Percentiles rank a stretch among this genome's conserved stretches.
Evolutionary conservation across 2,113 vertebrate genomes (phyloP).

Genomic region (Camelus bactrianus): DNA sequence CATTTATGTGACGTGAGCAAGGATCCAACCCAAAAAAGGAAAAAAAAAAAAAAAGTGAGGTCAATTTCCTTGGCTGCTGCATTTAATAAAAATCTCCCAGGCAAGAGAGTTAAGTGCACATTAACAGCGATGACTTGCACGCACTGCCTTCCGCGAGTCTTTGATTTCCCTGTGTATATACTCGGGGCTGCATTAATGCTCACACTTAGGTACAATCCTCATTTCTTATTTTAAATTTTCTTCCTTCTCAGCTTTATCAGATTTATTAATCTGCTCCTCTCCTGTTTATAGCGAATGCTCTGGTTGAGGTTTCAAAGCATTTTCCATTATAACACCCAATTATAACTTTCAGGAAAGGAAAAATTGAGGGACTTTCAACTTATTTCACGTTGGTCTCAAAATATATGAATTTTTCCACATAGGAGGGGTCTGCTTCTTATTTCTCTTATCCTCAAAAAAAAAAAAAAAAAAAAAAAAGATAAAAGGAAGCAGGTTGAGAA

Average conservation of each 20-base stretch:
- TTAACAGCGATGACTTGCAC: slow-evolving; percentile 64
- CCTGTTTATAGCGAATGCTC: slow-evolving; percentile 62
- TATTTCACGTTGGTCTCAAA: not conserved
- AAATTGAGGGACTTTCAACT: slow-evolving; percentile 2
- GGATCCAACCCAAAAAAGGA: slow-evolving; percentile 67
- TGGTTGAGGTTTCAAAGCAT: slow-evolving; percentile 56
- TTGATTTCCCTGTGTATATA: slow-evolving; percentile 74
- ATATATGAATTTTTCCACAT: not conserved
- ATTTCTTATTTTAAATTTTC: slow-evolving; percentile 73
- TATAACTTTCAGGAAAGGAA: slow-evolving; percentile 39
- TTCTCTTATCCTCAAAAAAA: not conserved
- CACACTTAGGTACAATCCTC: slow-evolving; percentile 40
- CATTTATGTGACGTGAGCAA: slow-evolving; percentile 56
- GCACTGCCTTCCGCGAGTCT: slow-evolving; percentile 66
- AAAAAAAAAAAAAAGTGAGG: slow-evolving; percentile 65
- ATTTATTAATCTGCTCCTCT: slow-evolving; percentile 69
- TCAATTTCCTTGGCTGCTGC: slow-evolving; percentile 76
- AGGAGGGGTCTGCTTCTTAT: not conserved
- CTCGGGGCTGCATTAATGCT: slow-evolving; percentile 62
- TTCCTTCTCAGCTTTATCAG: slow-evolving; percentile 56
- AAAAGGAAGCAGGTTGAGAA: not conserved
- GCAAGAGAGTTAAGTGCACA: slow-evolving; percentile 75
- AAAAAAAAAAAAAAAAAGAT: not conserved
- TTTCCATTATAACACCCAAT: slow-evolving; percentile 53
- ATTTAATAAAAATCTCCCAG: slow-evolving; percentile 81